Conservation (phyloP, 2,797 vertebrate genomes). For the Notolabrus celidotus region DNA sequence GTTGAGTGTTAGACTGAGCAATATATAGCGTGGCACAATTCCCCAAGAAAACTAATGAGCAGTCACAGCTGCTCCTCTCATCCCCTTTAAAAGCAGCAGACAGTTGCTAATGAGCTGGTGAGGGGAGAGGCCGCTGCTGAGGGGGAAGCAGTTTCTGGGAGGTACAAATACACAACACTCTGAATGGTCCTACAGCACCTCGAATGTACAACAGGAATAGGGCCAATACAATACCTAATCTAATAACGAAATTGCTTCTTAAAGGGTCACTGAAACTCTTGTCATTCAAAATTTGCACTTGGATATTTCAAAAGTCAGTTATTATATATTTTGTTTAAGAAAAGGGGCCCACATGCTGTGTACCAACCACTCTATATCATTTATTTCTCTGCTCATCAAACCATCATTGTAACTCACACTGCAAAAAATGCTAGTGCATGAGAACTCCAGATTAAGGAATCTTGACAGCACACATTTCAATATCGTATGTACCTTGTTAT, state of each 20-base stretch:
- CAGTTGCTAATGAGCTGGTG: constrained; percentile 49
- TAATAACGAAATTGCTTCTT: background rate
- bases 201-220: constrained; percentile 2
- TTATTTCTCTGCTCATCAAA: too few species aligned
- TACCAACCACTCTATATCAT: too few species aligned
- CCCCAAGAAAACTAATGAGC: constrained; percentile 54
- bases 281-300: too few species aligned
- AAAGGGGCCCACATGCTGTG: too few species aligned
- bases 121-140: constrained; percentile 13
- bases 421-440: too few species aligned
- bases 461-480: too few species aligned
- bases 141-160: constrained; percentile 15
- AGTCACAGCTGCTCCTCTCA: constrained; percentile 56
- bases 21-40: constrained; percentile 30
- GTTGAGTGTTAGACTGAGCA: constrained; percentile 37
- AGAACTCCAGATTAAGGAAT: too few species aligned
- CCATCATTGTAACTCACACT: too few species aligned
- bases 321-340: too few species aligned
- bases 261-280: too few species aligned
- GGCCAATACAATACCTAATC: background rate
- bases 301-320: too few species aligned
- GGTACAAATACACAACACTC: constrained; percentile 25
- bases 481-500: too few species aligned
- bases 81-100: constrained; percentile 51
- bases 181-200: background rate